Evolutionary conservation across 2,888 invertebrate genomes (phyloP).

Genomic region (Agonopterix arenella): DNA sequence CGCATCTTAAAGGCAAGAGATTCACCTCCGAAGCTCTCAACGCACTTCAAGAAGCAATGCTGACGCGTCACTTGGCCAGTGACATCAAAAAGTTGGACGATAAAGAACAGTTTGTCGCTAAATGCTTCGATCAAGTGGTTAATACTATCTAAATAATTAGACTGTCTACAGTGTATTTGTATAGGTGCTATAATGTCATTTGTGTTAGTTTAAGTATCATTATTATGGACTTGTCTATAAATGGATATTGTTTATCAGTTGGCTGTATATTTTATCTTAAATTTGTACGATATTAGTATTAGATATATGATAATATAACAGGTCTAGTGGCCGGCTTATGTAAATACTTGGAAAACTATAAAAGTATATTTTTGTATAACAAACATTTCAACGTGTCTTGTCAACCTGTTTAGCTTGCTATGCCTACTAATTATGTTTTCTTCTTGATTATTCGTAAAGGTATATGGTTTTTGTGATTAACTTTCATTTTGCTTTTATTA

Average conservation of each 20-base stretch:
- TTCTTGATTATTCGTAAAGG: constrained; percentile 15
- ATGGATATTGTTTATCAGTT: constrained; percentile 14
- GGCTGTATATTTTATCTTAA: constrained; percentile 21
- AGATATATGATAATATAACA: constrained; percentile 5
- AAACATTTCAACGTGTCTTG: constrained; percentile 1
- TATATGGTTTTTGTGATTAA: constrained; percentile 23
- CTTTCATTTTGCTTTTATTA: constrained; percentile 12
- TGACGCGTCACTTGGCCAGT: constrained; percentile 45
- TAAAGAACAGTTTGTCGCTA: constrained; percentile 78
- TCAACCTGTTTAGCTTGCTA: constrained; percentile 16
- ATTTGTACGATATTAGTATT: constrained; percentile 1
- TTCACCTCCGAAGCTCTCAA: constrained; percentile 80
- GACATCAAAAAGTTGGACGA: constrained; percentile 63
- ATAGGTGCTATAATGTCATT: constrained; percentile 23
- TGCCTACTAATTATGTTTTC: constrained; percentile 18
- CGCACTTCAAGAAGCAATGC: constrained; percentile 75
- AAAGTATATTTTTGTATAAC: constrained; percentile 4
- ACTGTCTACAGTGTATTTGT: constrained; percentile 10
- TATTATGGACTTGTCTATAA: constrained; percentile 1
- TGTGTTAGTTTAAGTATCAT: constrained; percentile 14
- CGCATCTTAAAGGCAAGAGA: constrained; percentile 79
- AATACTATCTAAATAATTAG: constrained; percentile 56
- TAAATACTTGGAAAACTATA: constrained; percentile 7
- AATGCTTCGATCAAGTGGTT: constrained; percentile 79
- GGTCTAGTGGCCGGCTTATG: constrained; percentile 10